Evolutionary conservation across 64 coral and sea anemone species (phyloP).

Genomic region (Pachyseris speciosa): DNA sequence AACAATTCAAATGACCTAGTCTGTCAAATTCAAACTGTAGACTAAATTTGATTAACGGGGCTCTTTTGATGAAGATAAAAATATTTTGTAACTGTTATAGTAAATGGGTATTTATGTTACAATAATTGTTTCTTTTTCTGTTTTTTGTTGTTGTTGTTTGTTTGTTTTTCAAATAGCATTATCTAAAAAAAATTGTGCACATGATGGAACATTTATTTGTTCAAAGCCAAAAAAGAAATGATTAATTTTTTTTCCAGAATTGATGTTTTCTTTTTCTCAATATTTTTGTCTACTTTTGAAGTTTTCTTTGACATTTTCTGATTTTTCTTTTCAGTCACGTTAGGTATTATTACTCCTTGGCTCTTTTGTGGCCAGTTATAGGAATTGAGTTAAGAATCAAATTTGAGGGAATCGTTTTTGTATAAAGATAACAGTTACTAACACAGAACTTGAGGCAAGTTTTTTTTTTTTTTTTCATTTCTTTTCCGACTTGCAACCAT

Average conservation of each 20-base stretch:
- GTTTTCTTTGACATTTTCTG: background rate
- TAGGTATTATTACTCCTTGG: too few species aligned
- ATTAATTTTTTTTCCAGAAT: background rate
- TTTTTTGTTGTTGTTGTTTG: too few species aligned
- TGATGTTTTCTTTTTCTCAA: background rate
- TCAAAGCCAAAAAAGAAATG: background rate
- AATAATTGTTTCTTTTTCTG: too few species aligned
- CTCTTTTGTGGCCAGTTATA: too few species aligned
- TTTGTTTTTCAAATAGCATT: constrained; percentile 13
- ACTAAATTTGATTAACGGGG: background rate
- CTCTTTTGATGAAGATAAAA: constrained; percentile 1
- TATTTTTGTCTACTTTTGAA: background rate
- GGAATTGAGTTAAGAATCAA: too few species aligned
- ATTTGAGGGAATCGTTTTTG: too few species aligned
- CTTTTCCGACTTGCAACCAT: too few species aligned
- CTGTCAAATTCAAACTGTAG: background rate
- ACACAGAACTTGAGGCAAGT: too few species aligned
- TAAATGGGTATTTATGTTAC: constrained; percentile 21
- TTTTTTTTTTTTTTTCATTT: too few species aligned
- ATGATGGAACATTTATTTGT: background rate
- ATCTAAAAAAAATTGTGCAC: constrained; percentile 15
- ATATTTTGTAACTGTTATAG: background rate
- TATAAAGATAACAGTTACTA: too few species aligned
- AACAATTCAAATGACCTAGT: background rate
- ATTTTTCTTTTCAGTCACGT: background rate